phyloP scores from a whole-genome alignment of 1,140 invertebrate species.

The Gryllus bimaculatus region DNA sequence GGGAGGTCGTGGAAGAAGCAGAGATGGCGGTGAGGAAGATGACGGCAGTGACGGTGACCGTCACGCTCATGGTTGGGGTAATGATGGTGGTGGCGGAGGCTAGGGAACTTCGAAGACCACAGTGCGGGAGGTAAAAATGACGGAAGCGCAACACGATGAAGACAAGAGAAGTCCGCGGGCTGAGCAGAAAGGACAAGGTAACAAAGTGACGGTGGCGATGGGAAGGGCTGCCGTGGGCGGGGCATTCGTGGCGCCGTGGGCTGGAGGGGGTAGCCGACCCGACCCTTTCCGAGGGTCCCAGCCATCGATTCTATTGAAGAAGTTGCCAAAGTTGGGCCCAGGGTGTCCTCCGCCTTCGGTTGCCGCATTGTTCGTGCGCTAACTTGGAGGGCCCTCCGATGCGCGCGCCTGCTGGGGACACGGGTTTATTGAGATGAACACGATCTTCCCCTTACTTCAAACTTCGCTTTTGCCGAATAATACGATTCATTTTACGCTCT shows the following conservation, averaged over 20 bases:
- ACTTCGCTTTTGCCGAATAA: background rate
- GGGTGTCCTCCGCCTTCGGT: background rate
- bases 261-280: background rate
- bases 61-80: too few relatives aligned
- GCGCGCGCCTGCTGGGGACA: background rate
- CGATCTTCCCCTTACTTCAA: background rate
- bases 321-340: background rate
- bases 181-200: background rate
- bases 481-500: background rate
- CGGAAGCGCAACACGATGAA: too few relatives aligned
- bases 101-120: too few relatives aligned
- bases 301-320: background rate
- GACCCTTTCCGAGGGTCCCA: background rate
- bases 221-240: background rate
- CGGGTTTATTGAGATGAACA: slow-evolving; percentile 1
- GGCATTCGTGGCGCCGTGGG: background rate
- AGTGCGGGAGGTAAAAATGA: too few relatives aligned
- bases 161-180: too few relatives aligned
- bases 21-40: too few relatives aligned
- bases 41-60: too few relatives aligned
- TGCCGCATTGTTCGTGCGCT: background rate
- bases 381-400: background rate
- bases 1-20: too few relatives aligned
- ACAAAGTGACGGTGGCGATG: background rate
- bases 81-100: too few relatives aligned